Evolutionary conservation across 2,113 vertebrate genomes (phyloP).

Genomic region (Ardeotis arabs): DNA sequence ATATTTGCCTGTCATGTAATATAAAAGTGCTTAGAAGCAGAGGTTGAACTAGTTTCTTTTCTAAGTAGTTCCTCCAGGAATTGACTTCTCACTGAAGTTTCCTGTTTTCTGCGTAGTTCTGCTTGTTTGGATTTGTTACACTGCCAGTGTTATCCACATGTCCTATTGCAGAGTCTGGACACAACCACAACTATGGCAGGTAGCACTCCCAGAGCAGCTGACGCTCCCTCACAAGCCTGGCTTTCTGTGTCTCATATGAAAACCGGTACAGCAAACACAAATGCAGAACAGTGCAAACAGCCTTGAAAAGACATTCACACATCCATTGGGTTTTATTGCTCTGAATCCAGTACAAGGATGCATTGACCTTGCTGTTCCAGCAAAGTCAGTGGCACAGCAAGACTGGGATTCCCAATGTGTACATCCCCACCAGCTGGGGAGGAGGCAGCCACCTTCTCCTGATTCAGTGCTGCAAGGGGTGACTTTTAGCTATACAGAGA

Average conservation of each 20-base stretch:
- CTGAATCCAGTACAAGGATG: neutral
- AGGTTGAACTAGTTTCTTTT: neutral
- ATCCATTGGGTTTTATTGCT: neutral
- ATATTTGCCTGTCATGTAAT: neutral
- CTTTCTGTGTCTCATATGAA: neutral
- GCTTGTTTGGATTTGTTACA: neutral
- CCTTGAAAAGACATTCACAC: neutral
- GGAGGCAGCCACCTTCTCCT: neutral
- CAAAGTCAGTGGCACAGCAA: neutral
- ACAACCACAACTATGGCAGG: neutral
- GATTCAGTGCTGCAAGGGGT: neutral
- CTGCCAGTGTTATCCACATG: neutral
- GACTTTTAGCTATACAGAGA: neutral
- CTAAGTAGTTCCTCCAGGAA: neutral
- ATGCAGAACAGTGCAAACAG: neutral
- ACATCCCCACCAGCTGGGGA: neutral
- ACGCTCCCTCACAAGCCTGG: neutral
- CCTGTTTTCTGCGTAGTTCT: neutral
- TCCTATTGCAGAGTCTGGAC: neutral
- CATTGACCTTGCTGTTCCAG: neutral
- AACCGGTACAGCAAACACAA: neutral
- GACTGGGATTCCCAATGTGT: neutral
- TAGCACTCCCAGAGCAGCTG: rapidly evolving
- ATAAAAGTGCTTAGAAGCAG: neutral
- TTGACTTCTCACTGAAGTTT: neutral